Conservation (phyloP, 2,797 vertebrate species). For the Neopelma chrysocephalum region DNA sequence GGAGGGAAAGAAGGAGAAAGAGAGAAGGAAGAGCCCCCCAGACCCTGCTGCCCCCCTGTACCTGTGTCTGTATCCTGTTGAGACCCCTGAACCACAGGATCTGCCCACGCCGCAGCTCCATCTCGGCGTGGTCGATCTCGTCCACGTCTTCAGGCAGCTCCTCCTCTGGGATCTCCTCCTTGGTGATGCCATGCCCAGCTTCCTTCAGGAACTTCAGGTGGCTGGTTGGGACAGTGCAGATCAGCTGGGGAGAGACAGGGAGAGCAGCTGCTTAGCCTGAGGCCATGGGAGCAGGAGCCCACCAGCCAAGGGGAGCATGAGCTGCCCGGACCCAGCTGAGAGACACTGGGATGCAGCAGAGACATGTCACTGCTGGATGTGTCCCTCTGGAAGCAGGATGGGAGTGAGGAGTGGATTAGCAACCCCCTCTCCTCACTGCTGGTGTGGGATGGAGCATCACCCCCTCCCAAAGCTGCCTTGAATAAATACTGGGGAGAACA, state of each 20-base stretch:
- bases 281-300: not conserved
- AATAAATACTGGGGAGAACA: not conserved
- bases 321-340: not conserved
- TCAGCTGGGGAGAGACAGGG: slow-evolving; percentile 77
- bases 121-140: slow-evolving; percentile 95
- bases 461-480: not conserved
- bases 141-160: slow-evolving; percentile 86
- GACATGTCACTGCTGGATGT: not conserved
- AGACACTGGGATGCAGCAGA: not conserved
- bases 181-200: slow-evolving; percentile 90
- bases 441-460: not conserved
- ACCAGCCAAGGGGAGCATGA: accelerated
- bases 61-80: slow-evolving; percentile 99
- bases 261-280: not conserved
- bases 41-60: slow-evolving; percentile 58
- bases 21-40: not conserved
- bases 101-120: slow-evolving; percentile 95
- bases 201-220: slow-evolving; percentile 96
- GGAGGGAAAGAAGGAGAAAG: not conserved
- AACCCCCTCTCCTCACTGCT: not conserved
- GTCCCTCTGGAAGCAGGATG: not conserved
- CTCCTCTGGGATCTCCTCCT: slow-evolving; percentile 89
- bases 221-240: slow-evolving; percentile 89
- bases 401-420: accelerated
- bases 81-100: slow-evolving; percentile 99